Evolutionary conservation across 2,797 vertebrate species (phyloP), one percentile per base, ranked within the genome.

Genomic region (Holocentrus rufus): DNA sequence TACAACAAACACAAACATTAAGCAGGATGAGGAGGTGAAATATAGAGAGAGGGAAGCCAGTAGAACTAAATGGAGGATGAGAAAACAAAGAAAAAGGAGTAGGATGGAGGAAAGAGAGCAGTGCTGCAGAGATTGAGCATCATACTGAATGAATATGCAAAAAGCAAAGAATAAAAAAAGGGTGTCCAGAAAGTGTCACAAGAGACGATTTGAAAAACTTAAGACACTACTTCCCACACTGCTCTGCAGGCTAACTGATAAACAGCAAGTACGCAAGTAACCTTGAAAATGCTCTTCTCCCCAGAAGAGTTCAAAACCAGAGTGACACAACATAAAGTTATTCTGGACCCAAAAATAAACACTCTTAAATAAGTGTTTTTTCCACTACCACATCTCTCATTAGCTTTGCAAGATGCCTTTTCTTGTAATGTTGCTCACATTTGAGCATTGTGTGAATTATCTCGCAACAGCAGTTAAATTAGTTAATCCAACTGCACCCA

Each of bases 151-250:
- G 13, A 39, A 57, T 1, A 60, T 20, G 34, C 34, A 36, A 36
- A 9, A 36, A 9, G 34, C 4, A 7, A 36, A 36, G 34, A 2
- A 36, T 36, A 36, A 36, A 47, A 27, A 57, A 58, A 34, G 46
- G 49, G 34, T 36, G 68, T 18, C 47, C 14, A 54, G 42, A 11
- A 18, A 46, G 34, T 15, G 22, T 20, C 52, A 47, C 14, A 15
- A 69, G 47, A 74, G 11, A 75, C 8, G 56, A 60, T 68, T 70
- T 83, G 72, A 70, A 80, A 72, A 56, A 63, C 72, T 57, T 80
- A 65, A 62, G 22, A 55, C 3, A 42, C 13, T 10, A 42, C 39
- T 11, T 42, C 39, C 39, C 39, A 42, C 39, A 14, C 39, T 42
- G 9, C 39, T 42, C 39, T 42, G 9, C 39, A 11, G 39, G 11